Evolutionary conservation across 2,888 invertebrate species (phyloP).

Genomic region (Thecocarcelia acutangulata): DNA sequence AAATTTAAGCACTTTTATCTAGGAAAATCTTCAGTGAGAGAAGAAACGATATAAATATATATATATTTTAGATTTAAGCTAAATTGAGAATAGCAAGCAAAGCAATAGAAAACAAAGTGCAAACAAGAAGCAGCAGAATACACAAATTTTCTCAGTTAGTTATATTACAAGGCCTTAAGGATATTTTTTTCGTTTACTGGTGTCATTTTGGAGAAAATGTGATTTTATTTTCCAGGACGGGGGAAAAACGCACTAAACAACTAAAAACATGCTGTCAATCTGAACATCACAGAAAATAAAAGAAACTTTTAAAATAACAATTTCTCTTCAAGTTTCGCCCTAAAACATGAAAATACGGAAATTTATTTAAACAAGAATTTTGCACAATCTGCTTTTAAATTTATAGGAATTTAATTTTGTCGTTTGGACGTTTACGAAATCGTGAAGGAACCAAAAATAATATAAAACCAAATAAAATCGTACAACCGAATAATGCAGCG

Average conservation of each 20-base stretch:
- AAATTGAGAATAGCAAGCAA: no score
- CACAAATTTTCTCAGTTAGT: conserved; percentile 48
- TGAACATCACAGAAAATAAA: neutral
- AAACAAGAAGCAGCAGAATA: neutral
- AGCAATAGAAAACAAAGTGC: neutral
- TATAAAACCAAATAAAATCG: conserved; percentile 7
- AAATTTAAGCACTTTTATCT: no score
- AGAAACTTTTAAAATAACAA: neutral
- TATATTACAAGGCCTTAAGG: conserved; percentile 41
- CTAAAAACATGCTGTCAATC: conserved; percentile 8
- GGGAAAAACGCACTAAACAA: neutral
- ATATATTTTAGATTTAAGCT: no score
- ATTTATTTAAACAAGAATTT: conserved; percentile 2
- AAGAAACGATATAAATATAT: no score
- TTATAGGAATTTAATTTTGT: conserved; percentile 22
- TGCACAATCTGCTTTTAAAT: conserved; percentile 9
- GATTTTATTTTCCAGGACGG: neutral
- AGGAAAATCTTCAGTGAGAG: no score
- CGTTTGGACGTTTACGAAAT: conserved; percentile 1
- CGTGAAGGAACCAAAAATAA: no score
- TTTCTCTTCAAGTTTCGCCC: neutral
- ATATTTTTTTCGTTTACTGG: conserved; percentile 44
- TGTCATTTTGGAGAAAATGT: conserved; percentile 36
- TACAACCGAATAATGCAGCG: neutral
- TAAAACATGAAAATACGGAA: conserved; percentile 33